Evolutionary conservation across 2,113 vertebrate species (phyloP).

Genomic region (Petrocephalus microphthalmus): DNA sequence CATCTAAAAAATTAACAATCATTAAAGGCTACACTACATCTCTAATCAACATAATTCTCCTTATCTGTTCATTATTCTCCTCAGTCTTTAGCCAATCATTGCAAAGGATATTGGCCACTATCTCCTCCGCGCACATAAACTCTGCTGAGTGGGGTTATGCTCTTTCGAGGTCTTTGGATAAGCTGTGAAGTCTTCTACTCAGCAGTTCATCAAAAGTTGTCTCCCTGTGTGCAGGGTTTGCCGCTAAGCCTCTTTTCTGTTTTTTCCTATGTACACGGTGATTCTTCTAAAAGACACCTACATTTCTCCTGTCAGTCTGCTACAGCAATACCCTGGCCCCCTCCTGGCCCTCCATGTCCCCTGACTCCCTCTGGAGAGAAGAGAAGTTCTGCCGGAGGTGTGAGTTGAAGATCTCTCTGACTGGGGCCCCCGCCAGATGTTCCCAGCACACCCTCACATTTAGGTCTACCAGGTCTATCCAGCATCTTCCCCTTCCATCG

Average conservation of each 20-base stretch:
- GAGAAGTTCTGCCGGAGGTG: too few relatives aligned
- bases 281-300: not conserved
- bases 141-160: not conserved
- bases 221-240: not conserved
- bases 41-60: not conserved
- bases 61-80: not conserved
- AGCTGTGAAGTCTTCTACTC: not conserved
- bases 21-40: conserved; percentile 1
- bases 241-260: not conserved
- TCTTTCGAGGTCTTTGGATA: conserved; percentile 4
- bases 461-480: too few relatives aligned
- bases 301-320: too few relatives aligned
- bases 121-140: not conserved
- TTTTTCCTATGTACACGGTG: not conserved
- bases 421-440: too few relatives aligned
- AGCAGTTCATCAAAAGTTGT: not conserved
- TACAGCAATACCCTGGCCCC: not conserved
- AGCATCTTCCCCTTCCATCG: too few relatives aligned
- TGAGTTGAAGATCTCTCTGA: too few relatives aligned
- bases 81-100: not conserved
- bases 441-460: too few relatives aligned
- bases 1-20: not conserved
- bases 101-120: not conserved
- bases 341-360: too few relatives aligned
- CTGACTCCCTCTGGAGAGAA: too few relatives aligned